phyloP scores from a whole-genome alignment of 2,797 vertebrate species.

The Ispidina picta region DNA sequence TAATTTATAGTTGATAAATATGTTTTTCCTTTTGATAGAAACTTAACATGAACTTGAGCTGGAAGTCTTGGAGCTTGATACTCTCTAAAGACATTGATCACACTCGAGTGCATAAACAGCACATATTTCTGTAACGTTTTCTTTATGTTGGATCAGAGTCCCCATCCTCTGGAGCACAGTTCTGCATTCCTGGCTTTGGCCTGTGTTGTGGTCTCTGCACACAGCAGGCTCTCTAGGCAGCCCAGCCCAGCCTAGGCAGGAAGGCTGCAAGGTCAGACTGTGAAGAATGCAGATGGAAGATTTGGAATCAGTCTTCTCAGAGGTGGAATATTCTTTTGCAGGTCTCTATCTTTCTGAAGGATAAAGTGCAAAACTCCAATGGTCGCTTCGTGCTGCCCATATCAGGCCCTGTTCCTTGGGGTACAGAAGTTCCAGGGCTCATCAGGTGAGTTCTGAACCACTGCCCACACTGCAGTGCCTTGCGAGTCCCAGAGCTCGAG shows the following conservation, averaged over 20 bases:
- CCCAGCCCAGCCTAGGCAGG: not conserved
- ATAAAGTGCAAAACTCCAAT: constrained; percentile 97
- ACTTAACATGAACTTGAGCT: not conserved
- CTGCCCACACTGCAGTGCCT: not conserved
- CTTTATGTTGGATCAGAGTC: not conserved
- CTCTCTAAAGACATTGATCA: not conserved
- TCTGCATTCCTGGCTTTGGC: not conserved
- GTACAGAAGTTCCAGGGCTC: constrained; percentile 89
- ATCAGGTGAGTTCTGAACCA: constrained; percentile 84
- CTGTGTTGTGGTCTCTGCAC: not conserved
- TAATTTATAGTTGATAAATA: not conserved
- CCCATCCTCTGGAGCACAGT: not conserved
- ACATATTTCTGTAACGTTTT: not conserved
- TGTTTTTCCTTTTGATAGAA: not conserved
- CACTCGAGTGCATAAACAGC: not conserved
- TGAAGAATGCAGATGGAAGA: not conserved
- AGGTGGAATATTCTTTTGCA: constrained; percentile 59
- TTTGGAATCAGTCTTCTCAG: not conserved
- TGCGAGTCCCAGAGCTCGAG: not conserved
- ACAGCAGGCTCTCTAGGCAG: not conserved
- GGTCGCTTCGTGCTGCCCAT: constrained; percentile 94
- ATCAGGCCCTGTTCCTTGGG: constrained; percentile 90
- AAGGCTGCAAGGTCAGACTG: not conserved
- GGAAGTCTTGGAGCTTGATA: not conserved
- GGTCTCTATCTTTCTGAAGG: constrained; percentile 98